phyloP scores from a whole-genome alignment of 2,113 vertebrate genomes.

The Globicephala melas region DNA sequence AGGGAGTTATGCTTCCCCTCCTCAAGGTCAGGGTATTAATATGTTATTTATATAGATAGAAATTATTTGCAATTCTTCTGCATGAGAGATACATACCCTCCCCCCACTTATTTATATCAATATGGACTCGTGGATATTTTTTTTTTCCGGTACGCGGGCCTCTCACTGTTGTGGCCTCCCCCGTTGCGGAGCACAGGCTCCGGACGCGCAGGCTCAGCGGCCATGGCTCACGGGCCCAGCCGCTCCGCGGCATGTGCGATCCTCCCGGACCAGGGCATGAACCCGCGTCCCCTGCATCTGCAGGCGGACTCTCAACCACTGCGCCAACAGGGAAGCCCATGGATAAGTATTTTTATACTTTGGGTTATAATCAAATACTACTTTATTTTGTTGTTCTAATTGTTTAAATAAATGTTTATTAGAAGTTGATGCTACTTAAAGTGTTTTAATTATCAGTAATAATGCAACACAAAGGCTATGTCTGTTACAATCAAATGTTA shows the following conservation, averaged over 20 bases:
- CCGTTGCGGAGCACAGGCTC: too few species aligned
- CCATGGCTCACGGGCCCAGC: too few species aligned
- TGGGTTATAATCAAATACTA: neutral
- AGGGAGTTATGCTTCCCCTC: neutral
- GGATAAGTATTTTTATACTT: neutral
- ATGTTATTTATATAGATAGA: neutral
- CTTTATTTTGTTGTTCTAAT: neutral
- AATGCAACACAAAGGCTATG: neutral
- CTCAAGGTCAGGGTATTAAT: neutral
- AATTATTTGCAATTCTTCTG: neutral
- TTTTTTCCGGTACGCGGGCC: too few species aligned
- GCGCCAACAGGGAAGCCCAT: neutral
- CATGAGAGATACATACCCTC: neutral
- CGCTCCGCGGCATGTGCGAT: too few species aligned
- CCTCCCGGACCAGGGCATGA: rapidly evolving
- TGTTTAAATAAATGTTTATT: neutral
- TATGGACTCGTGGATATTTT: neutral
- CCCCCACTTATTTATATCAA: neutral
- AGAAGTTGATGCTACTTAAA: neutral
- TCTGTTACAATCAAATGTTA: neutral
- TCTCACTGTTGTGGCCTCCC: too few species aligned
- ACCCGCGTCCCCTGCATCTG: too few species aligned
- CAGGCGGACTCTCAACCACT: too few species aligned
- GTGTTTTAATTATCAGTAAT: neutral
- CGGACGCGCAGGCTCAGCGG: too few species aligned